Conservation (phyloP, 2,888 invertebrate genomes). For the Acanthosepion pharaonis region DNA sequence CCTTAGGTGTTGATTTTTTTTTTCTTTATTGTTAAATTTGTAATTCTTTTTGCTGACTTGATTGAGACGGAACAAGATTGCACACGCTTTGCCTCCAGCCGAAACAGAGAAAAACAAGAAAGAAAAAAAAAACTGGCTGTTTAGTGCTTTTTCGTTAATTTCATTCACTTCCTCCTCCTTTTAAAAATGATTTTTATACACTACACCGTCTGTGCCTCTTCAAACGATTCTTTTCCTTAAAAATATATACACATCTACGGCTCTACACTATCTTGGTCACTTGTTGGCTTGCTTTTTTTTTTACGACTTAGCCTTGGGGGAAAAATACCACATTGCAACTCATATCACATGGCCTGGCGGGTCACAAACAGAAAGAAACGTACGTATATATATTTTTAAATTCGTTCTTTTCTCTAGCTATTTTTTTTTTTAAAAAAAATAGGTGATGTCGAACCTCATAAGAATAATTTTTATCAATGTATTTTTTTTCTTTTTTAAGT, state of each 20-base stretch:
- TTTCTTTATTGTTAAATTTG: background rate
- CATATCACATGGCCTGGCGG: background rate
- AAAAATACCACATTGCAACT: constrained; percentile 10
- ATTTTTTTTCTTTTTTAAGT: background rate
- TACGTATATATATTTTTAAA: background rate
- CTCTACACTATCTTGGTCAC: background rate
- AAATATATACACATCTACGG: background rate
- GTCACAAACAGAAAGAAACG: background rate
- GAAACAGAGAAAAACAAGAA: background rate
- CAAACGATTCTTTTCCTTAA: background rate
- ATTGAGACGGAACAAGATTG: background rate
- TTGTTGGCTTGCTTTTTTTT: background rate
- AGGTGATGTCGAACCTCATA: too few species aligned
- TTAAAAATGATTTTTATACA: background rate
- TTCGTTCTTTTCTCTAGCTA: background rate
- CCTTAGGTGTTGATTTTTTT: background rate
- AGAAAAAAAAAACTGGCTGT: background rate
- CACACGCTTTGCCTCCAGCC: background rate
- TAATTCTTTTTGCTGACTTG: background rate
- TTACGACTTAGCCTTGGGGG: background rate
- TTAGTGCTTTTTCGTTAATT: background rate
- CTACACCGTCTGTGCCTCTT: background rate
- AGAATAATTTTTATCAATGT: background rate
- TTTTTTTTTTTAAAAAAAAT: background rate
- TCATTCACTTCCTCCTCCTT: background rate